Base-by-base conservation (phyloP, 2,113 vertebrate genomes). In the Alouatta palliata region DNA sequence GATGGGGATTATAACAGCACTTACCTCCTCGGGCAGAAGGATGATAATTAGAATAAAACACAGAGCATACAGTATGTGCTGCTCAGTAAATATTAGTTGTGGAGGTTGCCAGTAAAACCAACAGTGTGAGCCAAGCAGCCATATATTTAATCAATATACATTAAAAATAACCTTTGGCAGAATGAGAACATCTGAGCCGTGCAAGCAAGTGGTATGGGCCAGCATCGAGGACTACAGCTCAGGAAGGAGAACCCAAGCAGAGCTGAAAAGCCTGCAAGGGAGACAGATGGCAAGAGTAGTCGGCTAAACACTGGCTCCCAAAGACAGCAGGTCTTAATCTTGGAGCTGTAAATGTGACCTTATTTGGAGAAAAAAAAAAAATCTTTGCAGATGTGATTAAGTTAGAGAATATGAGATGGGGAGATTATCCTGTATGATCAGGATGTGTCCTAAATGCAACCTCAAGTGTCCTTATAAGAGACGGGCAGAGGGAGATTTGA, bases 1-100 rank as follows among this genome's bases (percentile, higher is more conserved):
- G 9, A 8, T 32, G 52, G 10, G 23, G 14, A 47, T 37, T 71
- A 2, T 30, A 6, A 27, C 0, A 32, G 25, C 0, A 16, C 47
- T 70, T 7, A 43, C 68, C 16, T 86, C 61, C 19, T 54, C 8
- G 73, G 45, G 68, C 19, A 20, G 56, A 14, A 84, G 30, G 81
- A 20, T 32, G 68, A 79, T 4, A 13, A 88, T 19, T 32, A 6
- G 32, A 54, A 43, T 30, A 10, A 68, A 58, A 75, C 2, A 27
- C 1, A 0, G 14, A 37, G 45, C 61, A 6, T 5, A 3, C 25
- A 56, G 86, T n/a, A 20, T 2, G 7, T 58, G 83, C 49, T 58
- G 83, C 49, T 91, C 58, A 56, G 40, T 54, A 56, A 77, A 37
- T 4, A 37, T 25, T 17, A 37, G 56, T 16, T 13, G 43, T n/a